Conservation (phyloP, 2,113 vertebrate species). For the Geothlypis trichas region DNA sequence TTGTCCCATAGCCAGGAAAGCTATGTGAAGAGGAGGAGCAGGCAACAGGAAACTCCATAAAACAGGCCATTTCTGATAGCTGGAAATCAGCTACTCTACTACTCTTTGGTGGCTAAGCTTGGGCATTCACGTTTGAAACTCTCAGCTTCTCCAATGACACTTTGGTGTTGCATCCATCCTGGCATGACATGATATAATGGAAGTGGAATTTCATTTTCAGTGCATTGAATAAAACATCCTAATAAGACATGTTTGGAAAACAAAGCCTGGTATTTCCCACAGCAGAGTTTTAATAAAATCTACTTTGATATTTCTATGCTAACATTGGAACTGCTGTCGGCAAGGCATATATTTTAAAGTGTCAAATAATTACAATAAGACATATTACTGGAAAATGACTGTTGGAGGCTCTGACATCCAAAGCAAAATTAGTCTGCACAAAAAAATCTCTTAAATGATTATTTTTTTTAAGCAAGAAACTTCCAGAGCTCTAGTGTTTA, state of each 20-base stretch:
- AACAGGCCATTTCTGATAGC: not conserved
- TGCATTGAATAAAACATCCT: not conserved
- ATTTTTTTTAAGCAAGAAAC: not conserved
- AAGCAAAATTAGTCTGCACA: not conserved
- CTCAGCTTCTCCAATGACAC: not conserved
- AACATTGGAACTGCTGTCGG: slow-evolving; percentile 4
- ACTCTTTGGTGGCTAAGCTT: not conserved
- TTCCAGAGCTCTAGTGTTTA: not conserved
- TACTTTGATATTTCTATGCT: not conserved
- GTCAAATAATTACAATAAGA: slow-evolving; percentile 3
- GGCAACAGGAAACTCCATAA: not conserved
- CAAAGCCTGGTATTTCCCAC: not conserved
- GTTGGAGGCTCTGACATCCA: not conserved
- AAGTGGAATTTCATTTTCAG: not conserved
- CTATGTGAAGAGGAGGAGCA: not conserved
- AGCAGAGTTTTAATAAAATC: slow-evolving; percentile 2
- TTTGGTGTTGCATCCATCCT: not conserved
- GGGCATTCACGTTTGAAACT: not conserved
- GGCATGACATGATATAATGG: not conserved
- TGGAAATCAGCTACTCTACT: no score
- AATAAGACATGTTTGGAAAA: slow-evolving; percentile 7
- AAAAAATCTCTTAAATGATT: not conserved
- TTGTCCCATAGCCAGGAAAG: not conserved
- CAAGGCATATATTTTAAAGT: not conserved
- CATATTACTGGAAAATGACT: slow-evolving; percentile 1